Percentiles rank a stretch among this genome's conserved stretches.
phyloP scores from a whole-genome alignment of 2,113 vertebrate species.

The Apteryx owenii region DNA sequence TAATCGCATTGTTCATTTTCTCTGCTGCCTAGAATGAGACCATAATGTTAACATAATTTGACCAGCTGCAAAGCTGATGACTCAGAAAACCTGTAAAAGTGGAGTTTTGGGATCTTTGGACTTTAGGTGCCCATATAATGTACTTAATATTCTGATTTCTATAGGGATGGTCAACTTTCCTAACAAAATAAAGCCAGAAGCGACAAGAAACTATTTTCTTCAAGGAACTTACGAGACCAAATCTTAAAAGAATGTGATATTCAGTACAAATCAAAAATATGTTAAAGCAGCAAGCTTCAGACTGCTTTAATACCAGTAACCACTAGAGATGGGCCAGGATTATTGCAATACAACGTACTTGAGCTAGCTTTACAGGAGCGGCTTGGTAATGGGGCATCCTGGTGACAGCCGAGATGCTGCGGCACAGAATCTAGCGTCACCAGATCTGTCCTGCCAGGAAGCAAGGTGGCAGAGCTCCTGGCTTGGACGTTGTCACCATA shows the following conservation, averaged over 20 bases:
- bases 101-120: not conserved
- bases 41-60: not conserved
- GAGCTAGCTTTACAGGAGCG: not conserved
- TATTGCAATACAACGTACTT: not conserved
- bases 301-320: not conserved
- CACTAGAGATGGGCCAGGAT: not conserved
- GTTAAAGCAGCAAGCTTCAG: not conserved
- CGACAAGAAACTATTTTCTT: not conserved
- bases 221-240: not conserved
- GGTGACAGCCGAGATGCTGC: not conserved
- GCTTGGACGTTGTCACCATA: not conserved
- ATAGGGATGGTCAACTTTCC: not conserved
- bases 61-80: not conserved
- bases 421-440: not conserved
- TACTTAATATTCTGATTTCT: not conserved
- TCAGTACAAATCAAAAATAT: not conserved
- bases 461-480: not conserved
- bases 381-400: not conserved
- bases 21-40: not conserved
- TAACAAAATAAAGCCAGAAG: not conserved
- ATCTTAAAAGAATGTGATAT: not conserved
- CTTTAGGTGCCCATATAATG: not conserved
- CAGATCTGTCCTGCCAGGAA: not conserved
- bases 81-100: not conserved
- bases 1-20: not conserved